phyloP scores from a whole-genome alignment of 2,113 vertebrate species.

The Gymnocephalus cernua region DNA sequence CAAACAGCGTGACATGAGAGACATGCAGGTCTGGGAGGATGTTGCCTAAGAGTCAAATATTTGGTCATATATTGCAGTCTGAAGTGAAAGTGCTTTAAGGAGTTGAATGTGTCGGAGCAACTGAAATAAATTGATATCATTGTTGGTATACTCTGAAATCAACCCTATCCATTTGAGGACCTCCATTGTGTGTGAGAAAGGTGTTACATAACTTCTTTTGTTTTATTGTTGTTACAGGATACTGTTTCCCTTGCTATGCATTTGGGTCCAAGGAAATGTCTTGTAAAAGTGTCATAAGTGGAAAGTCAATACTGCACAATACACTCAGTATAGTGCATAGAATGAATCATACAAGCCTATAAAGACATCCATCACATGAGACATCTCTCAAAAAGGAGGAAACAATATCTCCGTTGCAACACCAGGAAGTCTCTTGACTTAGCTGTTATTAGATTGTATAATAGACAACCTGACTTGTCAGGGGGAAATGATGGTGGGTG shows the following conservation, averaged over 20 bases:
- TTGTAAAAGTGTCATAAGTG: neutral
- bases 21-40: too few species aligned
- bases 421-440: slow-evolving; percentile 28
- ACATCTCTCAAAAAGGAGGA: slow-evolving; percentile 29
- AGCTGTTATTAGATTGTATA: slow-evolving; percentile 22
- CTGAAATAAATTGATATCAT: neutral
- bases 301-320: neutral
- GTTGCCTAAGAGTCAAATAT: neutral
- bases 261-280: neutral
- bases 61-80: neutral
- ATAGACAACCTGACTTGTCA: slow-evolving; percentile 5
- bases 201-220: slow-evolving; percentile 10
- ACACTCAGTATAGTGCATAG: neutral
- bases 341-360: slow-evolving; percentile 14
- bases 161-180: neutral
- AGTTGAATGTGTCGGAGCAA: neutral
- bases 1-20: neutral
- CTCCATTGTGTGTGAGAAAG: neutral
- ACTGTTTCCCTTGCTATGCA: neutral
- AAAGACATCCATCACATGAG: slow-evolving; percentile 6
- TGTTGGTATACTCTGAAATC: neutral
- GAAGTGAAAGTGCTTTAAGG: neutral
- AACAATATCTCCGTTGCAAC: neutral
- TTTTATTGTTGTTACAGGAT: slow-evolving; percentile 6
- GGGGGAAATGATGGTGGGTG: neutral